Percentiles rank a stretch among this genome's conserved stretches.
Conservation (phyloP, 1,140 invertebrate genomes). For the Nymphalis io region DNA sequence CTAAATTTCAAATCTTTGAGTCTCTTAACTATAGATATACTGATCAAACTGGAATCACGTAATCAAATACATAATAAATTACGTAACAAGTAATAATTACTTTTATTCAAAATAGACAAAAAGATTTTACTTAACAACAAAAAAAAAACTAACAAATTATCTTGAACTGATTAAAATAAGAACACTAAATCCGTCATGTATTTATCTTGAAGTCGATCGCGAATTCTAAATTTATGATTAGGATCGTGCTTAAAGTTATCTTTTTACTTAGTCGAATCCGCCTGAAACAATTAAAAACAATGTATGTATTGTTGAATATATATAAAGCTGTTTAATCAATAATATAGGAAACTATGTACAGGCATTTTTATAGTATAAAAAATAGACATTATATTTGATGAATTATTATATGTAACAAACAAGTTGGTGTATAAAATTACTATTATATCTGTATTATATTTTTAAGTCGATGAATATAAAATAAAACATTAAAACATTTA, state of each 20-base stretch:
- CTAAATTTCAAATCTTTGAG: neutral
- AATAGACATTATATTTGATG: too few relatives aligned
- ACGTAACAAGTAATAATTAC: slow-evolving; percentile 13
- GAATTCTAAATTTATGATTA: slow-evolving; percentile 39
- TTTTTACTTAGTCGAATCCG: slow-evolving; percentile 16
- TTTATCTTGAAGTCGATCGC: slow-evolving; percentile 43
- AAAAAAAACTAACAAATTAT: slow-evolving; percentile 47
- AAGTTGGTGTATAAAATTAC: too few relatives aligned
- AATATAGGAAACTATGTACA: too few relatives aligned
- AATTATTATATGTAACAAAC: neutral
- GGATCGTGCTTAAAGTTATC: slow-evolving; percentile 33
- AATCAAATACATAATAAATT: neutral
- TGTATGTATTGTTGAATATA: too few relatives aligned
- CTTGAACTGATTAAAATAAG: slow-evolving; percentile 38
- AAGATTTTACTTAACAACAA: slow-evolving; percentile 2
- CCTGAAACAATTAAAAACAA: slow-evolving; percentile 12
- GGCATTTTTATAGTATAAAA: too few relatives aligned
- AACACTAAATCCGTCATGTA: slow-evolving; percentile 45
- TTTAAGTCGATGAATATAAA: too few relatives aligned
- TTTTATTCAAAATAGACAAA: slow-evolving; percentile 20
- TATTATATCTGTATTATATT: too few relatives aligned
- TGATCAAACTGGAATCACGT: too few relatives aligned
- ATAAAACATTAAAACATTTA: neutral
- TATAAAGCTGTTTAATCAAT: too few relatives aligned
- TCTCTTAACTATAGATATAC: neutral